Conservation (phyloP, 2,888 invertebrate genomes). For the Thyatira batis region DNA sequence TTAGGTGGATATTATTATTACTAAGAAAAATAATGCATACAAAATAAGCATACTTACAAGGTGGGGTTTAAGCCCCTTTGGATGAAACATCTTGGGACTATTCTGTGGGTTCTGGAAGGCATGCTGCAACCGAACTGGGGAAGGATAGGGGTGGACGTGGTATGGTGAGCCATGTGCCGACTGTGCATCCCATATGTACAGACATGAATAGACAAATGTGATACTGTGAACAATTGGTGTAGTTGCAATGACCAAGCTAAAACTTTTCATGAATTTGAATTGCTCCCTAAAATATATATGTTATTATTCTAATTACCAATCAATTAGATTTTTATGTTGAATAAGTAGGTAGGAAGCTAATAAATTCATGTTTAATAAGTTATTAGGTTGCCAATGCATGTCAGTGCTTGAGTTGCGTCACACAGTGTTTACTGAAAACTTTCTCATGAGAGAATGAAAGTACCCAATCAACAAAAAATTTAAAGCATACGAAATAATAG, state of each 20-base stretch:
- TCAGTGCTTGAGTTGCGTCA: not conserved
- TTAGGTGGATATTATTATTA: too few relatives aligned
- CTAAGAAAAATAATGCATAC: not conserved
- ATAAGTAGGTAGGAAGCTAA: not conserved
- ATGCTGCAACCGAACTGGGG: constrained; percentile 83
- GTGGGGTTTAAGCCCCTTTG: constrained; percentile 83
- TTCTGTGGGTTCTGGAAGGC: constrained; percentile 81
- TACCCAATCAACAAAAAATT: constrained; percentile 5
- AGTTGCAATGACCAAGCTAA: constrained; percentile 25
- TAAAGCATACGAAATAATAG: constrained; percentile 15
- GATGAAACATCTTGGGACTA: constrained; percentile 83
- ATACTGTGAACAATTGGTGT: constrained; percentile 68
- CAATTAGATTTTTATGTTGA: not conserved
- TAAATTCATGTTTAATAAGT: not conserved
- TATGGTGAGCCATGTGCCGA: constrained; percentile 86
- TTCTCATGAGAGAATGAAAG: not conserved
- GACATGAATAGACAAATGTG: constrained; percentile 72
- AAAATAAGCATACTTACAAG: constrained; percentile 63
- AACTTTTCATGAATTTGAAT: not conserved
- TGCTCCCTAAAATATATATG: not conserved
- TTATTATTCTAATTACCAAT: not conserved
- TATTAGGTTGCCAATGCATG: not conserved
- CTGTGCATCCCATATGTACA: constrained; percentile 73
- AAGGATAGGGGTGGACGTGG: constrained; percentile 88
- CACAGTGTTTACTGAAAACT: not conserved